Evolutionary conservation across 1,140 invertebrate species (phyloP), one percentile per base, ranked within the genome.

Genomic region (Diabrotica undecimpunctata): DNA sequence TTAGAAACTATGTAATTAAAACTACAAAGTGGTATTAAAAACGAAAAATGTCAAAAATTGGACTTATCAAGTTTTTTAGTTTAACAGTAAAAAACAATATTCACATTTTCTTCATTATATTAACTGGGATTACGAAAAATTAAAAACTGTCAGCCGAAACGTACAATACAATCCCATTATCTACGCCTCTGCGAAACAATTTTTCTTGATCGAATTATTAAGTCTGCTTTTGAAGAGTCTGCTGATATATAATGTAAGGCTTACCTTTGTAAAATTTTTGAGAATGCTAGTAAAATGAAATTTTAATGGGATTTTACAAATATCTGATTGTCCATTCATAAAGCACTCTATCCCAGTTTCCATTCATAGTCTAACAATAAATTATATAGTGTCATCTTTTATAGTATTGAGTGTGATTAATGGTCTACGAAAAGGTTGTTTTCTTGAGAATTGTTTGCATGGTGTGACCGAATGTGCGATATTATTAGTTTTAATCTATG

Each of bases 221-320:
- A 54, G 6, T 59, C 8, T 8, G 13, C 11, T 56, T 36, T 58
- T 58, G 54, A 59, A 62, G 65, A 25, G 25, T 25, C 25, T 25
- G 25, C 1, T 9, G 54, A 59, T 35, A 62, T 66, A 57, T 60
- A 57, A 59, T 62, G 54, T 41, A 61, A 52, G 58, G 58, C 39
- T 13, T 25, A 50, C 12, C 11, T 50, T 60, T 60, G 58, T 60
- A 50, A 60, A 50, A 14, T 35, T 60, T 51, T 25, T 2, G 36
- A 9, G 51, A 68, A 65, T 53, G 62, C 39, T 68, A 68, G 67
- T 68, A 58, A 65, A 65, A 68, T 68, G 52, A 37, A 53, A 65
- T 7, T 65, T 68, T 68, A 62, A 68, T 68, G 55, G 67, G 50
- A 56, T 65, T 55, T 56, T 57, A 56, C 53, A 64, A 64, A 61